Conservation (phyloP, 2,797 vertebrate genomes). For the Picus viridis region DNA sequence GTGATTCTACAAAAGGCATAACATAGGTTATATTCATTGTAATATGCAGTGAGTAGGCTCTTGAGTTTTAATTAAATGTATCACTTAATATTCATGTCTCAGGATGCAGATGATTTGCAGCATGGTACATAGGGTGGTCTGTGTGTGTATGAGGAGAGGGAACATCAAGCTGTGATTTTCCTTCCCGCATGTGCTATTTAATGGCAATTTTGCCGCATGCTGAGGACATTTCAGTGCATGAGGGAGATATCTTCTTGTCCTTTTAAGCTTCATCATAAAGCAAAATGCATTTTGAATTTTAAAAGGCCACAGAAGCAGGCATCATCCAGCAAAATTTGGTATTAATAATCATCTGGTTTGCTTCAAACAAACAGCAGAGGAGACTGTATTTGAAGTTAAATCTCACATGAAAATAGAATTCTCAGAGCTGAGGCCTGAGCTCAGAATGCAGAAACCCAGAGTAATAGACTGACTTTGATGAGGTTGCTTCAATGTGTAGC, state of each 20-base stretch:
- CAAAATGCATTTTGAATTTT: background rate
- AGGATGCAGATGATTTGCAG: background rate
- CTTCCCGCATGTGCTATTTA: background rate
- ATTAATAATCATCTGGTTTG: background rate
- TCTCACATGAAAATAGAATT: slow-evolving; percentile 27
- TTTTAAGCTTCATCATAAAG: background rate
- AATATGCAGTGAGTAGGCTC: background rate
- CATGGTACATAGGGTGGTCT: background rate
- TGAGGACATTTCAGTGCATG: background rate
- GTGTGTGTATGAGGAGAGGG: background rate
- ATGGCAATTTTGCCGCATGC: background rate
- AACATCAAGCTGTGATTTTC: background rate
- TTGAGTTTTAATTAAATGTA: background rate
- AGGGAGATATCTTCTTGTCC: background rate
- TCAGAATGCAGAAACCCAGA: background rate
- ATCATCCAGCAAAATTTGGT: background rate
- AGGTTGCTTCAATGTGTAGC: background rate
- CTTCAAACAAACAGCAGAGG: slow-evolving; percentile 3
- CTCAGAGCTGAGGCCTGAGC: slow-evolving; percentile 5
- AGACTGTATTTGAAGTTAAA: slow-evolving; percentile 45
- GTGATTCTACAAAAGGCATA: background rate
- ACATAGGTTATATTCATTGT: background rate
- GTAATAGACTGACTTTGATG: slow-evolving; percentile 25
- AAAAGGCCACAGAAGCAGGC: background rate
- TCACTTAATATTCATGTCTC: background rate